Evolutionary conservation across 2,888 invertebrate genomes (phyloP), one percentile per base, ranked within the genome.

Genomic region (Drosophila pegasa): DNA sequence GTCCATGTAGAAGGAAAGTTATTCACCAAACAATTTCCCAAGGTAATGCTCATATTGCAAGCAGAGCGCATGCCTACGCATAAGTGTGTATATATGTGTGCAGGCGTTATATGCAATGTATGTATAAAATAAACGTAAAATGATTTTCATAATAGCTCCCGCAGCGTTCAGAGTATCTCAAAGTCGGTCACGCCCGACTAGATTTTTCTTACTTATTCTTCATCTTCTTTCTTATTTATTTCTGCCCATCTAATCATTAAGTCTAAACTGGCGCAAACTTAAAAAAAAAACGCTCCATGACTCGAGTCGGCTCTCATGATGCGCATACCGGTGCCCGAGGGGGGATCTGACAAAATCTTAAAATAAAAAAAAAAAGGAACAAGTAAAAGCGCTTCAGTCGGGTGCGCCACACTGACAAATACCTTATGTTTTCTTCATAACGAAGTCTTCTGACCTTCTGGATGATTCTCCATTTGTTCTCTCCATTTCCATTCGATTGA

Each of bases 231-330:
- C 9, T 45, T 45, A 45, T 45, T 27, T 45, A 45, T 25, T 14
- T 16, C 41, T 52, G 40, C 45, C 35, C 18, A 40, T 20, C 74
- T 71, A 80, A 86, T 80, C 74, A 74, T 77, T 76, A 57, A 58
- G 38, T 69, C 62, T 70, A 63, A 71, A 81, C 78, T 81, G 69
- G 85, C 78, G 86, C 86, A 85, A 57, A 69, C 75, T 80, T 80
- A 47, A 50, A 51, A 38, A 43, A 41, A 18, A 22, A 50, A 52
- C 37, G 22, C 48, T 52, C 58, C 75, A 58, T 33, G 50, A 50
- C 33, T 50, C 33, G 33, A 50, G 12, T 33, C 41, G 57, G 61
- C 60, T 71, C 55, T 56, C 63, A 63, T 59, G 58, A 68, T 45
- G 51, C 18, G 16, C 31, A 43, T n/a, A 18, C 54, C 51, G 58